Conservation (phyloP, 1,140 invertebrate species). For the Drosophila sp. region DNA sequence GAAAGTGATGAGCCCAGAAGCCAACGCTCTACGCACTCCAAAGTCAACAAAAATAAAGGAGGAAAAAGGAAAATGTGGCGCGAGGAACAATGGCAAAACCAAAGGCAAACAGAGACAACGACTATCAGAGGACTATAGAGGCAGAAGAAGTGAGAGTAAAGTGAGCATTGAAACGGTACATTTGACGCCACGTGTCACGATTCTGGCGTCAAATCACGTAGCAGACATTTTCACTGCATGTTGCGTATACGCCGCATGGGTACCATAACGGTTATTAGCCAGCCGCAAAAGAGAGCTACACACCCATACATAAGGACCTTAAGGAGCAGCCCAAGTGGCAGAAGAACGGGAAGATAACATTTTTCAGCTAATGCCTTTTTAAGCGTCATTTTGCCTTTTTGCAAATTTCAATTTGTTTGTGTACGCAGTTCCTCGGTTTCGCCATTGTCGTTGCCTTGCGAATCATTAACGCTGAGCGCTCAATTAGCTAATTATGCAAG, state of each 20-base stretch:
- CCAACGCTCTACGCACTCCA: constrained; percentile 56
- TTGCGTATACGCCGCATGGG: constrained; percentile 72
- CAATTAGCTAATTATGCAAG: constrained; percentile 69
- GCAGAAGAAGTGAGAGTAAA: constrained; percentile 23
- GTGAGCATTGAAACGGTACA: constrained; percentile 38
- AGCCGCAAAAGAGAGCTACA: background rate
- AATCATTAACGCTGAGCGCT: constrained; percentile 52
- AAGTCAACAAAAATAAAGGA: constrained; percentile 50
- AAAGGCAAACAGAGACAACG: constrained; percentile 40
- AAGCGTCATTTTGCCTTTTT: constrained; percentile 36
- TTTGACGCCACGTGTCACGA: constrained; percentile 60
- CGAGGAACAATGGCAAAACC: constrained; percentile 45
- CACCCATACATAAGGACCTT: background rate
- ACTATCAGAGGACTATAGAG: background rate
- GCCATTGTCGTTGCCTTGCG: constrained; percentile 29
- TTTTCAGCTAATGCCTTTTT: constrained; percentile 59
- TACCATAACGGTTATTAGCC: constrained; percentile 65
- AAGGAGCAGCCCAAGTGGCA: background rate
- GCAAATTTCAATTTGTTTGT: constrained; percentile 35
- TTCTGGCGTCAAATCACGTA: constrained; percentile 73
- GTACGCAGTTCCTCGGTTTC: constrained; percentile 15
- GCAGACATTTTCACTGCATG: constrained; percentile 70
- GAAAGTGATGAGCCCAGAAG: constrained; percentile 44
- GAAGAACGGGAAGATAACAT: background rate
- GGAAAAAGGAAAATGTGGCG: constrained; percentile 19